A percentile compares a stretch with the other conserved stretches of the same genome.
These are phyloP conservation scores for Cataglyphis altisquamis DNA, from an alignment of 2,888 invertebrate genomes.

Conservation along the genomic window DNA sequence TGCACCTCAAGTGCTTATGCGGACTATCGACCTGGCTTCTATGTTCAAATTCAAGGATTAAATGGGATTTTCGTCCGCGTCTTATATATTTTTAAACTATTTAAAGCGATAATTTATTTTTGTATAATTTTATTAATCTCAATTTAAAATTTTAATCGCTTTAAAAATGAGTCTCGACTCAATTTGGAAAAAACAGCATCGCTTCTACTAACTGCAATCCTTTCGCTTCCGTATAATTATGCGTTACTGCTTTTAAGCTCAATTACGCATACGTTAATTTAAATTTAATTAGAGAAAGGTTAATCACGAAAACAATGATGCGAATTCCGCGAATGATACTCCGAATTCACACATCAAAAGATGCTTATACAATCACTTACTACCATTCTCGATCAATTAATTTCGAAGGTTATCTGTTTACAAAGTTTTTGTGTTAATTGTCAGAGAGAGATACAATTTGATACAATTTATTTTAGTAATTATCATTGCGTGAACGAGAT, in stretches of 20 bases:
- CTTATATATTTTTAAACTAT: slow-evolving; percentile 22
- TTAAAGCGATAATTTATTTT: neutral
- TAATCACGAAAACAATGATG: slow-evolving; percentile 8
- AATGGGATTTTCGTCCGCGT: neutral
- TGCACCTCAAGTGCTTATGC: slow-evolving; percentile 54
- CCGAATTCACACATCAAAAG: neutral
- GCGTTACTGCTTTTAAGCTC: slow-evolving; percentile 23
- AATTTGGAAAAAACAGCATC: neutral
- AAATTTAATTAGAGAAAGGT: slow-evolving; percentile 34
- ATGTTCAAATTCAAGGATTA: slow-evolving; percentile 37
- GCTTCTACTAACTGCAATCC: neutral
- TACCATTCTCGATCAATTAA: slow-evolving; percentile 21
- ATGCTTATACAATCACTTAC: neutral
- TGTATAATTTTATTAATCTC: neutral
- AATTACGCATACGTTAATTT: slow-evolving; percentile 20
- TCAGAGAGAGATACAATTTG: slow-evolving; percentile 26
- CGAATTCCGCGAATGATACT: slow-evolving; percentile 2
- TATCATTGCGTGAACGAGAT: slow-evolving; percentile 16
- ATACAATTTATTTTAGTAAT: slow-evolving; percentile 15
- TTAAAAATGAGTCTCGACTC: slow-evolving; percentile 3
- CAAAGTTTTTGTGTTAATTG: neutral
- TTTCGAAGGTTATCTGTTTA: slow-evolving; percentile 14
- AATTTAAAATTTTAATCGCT: neutral
- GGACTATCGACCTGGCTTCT: slow-evolving; percentile 43
- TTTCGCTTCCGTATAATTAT: neutral